A percentile compares a stretch with the other conserved stretches of the same genome.
Evolutionary conservation across 1,140 invertebrate species (phyloP).

Genomic region (Drosophila leontia): DNA sequence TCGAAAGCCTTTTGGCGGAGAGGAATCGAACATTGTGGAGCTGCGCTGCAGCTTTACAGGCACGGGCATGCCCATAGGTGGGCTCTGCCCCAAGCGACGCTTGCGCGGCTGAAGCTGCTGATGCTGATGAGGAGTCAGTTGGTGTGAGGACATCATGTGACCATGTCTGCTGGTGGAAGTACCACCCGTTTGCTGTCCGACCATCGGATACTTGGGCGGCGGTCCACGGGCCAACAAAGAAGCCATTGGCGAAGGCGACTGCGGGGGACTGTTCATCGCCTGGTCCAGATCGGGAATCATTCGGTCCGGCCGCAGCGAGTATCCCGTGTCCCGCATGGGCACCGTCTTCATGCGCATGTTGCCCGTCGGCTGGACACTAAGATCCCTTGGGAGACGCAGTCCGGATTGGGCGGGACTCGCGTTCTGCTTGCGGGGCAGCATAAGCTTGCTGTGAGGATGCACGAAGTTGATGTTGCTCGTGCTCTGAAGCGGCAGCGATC

Average conservation of each 20-base stretch:
- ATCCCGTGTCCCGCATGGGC: conserved; percentile 68
- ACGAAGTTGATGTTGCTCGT: conserved; percentile 69
- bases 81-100: conserved; percentile 44
- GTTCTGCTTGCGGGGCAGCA: conserved; percentile 62
- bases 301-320: conserved; percentile 66
- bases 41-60: conserved; percentile 70
- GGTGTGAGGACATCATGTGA: conserved; percentile 43
- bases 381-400: conserved; percentile 54
- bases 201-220: conserved; percentile 37
- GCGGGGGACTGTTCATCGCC: conserved; percentile 57
- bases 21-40: conserved; percentile 22
- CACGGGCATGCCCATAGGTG: conserved; percentile 28
- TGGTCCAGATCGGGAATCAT: conserved; percentile 70
- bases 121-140: conserved; percentile 39
- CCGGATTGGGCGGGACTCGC: conserved; percentile 6
- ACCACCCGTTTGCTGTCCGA: conserved; percentile 10
- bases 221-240: conserved; percentile 28
- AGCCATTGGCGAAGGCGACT: conserved; percentile 52
- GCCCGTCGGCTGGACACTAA: conserved; percentile 52
- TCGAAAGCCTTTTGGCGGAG: neutral
- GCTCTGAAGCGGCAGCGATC: conserved; percentile 56
- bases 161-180: conserved; percentile 63
- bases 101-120: conserved; percentile 48
- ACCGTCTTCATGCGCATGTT: conserved; percentile 61
- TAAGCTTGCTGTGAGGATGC: conserved; percentile 65